phyloP scores from a whole-genome alignment of 2,113 vertebrate genomes.

The Chamaetylas fuelleborni region DNA sequence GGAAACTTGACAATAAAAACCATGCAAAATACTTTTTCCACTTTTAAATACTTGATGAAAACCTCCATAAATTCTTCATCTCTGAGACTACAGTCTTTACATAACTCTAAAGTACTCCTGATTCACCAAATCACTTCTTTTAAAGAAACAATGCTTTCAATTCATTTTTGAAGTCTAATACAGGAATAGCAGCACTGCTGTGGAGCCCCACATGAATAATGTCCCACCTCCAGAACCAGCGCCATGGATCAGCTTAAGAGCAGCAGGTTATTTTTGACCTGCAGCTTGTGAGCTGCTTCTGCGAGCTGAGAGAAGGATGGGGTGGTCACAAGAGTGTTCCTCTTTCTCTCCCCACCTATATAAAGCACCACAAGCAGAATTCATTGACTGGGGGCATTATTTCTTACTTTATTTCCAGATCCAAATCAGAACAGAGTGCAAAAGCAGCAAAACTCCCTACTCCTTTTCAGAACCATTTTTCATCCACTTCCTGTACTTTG shows the following conservation, averaged over 20 bases:
- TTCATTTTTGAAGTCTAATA: neutral
- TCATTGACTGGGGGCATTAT: neutral
- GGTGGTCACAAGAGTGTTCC: neutral
- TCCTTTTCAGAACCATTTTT: neutral
- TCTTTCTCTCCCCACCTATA: neutral
- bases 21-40: neutral
- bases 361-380: neutral
- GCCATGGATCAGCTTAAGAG: neutral
- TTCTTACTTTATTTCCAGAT: neutral
- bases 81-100: neutral
- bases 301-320: neutral
- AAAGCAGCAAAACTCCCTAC: neutral
- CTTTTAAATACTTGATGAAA: neutral
- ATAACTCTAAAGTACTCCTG: neutral
- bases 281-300: neutral
- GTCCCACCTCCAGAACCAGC: neutral
- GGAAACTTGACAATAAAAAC: neutral
- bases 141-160: neutral
- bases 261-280: conserved; percentile 33
- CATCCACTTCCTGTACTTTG: neutral
- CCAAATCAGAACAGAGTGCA: neutral
- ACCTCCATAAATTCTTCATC: neutral
- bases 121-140: neutral
- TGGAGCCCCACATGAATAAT: neutral
- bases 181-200: neutral